Evolutionary conservation across 2,797 vertebrate species (phyloP), one percentile per base, ranked within the genome.

Genomic region (Enteromius unitaeniatus): DNA sequence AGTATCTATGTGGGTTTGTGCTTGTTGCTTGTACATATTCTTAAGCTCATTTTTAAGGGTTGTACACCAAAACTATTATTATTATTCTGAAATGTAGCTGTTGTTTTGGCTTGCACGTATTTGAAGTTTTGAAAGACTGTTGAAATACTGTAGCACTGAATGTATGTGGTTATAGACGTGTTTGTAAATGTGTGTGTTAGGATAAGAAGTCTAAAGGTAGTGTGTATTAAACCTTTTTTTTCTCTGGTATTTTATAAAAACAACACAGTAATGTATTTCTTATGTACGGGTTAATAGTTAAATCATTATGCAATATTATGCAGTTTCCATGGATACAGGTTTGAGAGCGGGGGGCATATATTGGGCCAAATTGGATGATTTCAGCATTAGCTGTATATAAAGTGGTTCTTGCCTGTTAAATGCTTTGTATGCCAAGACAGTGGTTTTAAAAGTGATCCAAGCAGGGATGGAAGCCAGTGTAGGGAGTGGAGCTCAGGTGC

Each of bases 401-500:
- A 81, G 26, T 58, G 37, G 2, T 72, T 19, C 3, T 72, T n/a
- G 34, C 65, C 15, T 26, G 47, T 79, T 42, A 69, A 69, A 47
- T 70, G 14, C 23, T 45, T 47, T 72, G 45, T 70, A 31, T 58
- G 37, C 23, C 67, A 58, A 42, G 67, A 19, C 65, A 55, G 64
- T 40, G 64, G 31, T 55, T 79, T 49, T 69, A n/a, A 79, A 79
- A 23, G 28, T n/a, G 51, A 81, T n/a, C 51, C 13, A 19, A 81
- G 23, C 67, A n/a, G 51, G 53, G 53, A 81, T 60, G 40, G 51
- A 40, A 70, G 53, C 67, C 79, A 81, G 65, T 42, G 49, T n/a
- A 79, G 28, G 14, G 34, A 55, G 34, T 26, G 68, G n/a, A 21
- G 53, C 34, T 28, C 79, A 72, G 67, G 51, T 81, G 37, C 40